Base-by-base conservation (phyloP, 1,140 invertebrate species). In the Lordiphosa mommai region DNA sequence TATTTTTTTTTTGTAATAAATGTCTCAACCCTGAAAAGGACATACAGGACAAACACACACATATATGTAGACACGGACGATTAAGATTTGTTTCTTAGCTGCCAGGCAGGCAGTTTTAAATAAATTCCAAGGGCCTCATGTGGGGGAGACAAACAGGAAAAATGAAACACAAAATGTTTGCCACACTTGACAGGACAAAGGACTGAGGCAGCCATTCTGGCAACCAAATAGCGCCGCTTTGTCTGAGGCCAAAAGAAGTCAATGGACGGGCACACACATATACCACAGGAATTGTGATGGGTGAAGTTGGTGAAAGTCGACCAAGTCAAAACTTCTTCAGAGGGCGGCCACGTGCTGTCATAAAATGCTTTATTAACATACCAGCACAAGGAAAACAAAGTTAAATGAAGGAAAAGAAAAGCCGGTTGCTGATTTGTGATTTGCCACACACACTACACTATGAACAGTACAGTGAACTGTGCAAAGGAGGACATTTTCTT, bases 341-440 rank as follows among this genome's bases (percentile, higher is more conserved):
- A 16, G 16, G 32, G 53, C 23, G 27, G 33, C 13, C 68, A 79
- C 73, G 58, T 67, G 77, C 66, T 68, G 57, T 37, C 66, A 80
- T 80, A 82, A 80, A 82, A 82, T 67, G 36, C 44, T 76, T 76
- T 76, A 80, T 84, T 80, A 80, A 65, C 76, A 74, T 82, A 61
- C 63, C 55, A 44, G 16, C 14, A 17, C 49, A 49, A 6, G 6
- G 12, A 16, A 30, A 17, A 14, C 30, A 2, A 34, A 56, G 2
- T 23, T 4, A 7, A 12, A 14, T 30, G 7, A 20, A 29, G 17
- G 8, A 14, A 56, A 32, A 33, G 20, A 27, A 13, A 13, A 17
- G 20, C 27, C 13, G 48, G 32, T 47, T 55, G 59, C 52, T 43
- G 47, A 30, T 32, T 63, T 51, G 1, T 23, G 20, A 7, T 27